Percentiles rank a stretch among this genome's conserved stretches.
These are phyloP conservation scores for Diacarnus erythraeanus DNA, from an alignment of 37 sponge, comb jelly and placozoan genomes.

Conservation along the genomic window DNA sequence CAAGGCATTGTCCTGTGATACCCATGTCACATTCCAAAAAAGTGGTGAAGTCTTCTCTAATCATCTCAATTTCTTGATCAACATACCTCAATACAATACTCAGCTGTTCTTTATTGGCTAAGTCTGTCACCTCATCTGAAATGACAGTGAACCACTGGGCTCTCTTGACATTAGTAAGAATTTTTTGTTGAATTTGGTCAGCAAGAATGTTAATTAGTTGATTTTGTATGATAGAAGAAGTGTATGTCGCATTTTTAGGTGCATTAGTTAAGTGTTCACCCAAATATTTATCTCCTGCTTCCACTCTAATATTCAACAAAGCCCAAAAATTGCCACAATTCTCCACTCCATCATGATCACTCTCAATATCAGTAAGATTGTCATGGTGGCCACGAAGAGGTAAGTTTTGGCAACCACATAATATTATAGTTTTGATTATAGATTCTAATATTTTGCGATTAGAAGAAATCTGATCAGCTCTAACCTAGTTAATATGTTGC, in stretches of 20 bases:
- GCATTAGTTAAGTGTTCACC: conserved; percentile 41
- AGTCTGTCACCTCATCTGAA: conserved; percentile 78
- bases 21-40: conserved; percentile 62
- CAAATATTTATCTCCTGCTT: conserved; percentile 56
- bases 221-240: conserved; percentile 58
- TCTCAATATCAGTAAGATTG: neutral
- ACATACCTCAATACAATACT: conserved; percentile 67
- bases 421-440: conserved; percentile 23
- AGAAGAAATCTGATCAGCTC: neutral
- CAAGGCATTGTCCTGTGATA: conserved; percentile 61
- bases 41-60: conserved; percentile 55
- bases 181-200: conserved; percentile 44
- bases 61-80: conserved; percentile 16
- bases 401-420: conserved; percentile 41
- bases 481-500: neutral
- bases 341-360: neutral
- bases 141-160: conserved; percentile 65
- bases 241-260: conserved; percentile 30
- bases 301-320: conserved; percentile 51
- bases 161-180: conserved; percentile 27
- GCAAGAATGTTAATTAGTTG: conserved; percentile 61
- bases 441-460: conserved; percentile 7
- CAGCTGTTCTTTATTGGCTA: conserved; percentile 69
- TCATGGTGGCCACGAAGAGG: conserved; percentile 21
- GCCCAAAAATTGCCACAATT: conserved; percentile 71